Evolutionary conservation across 2,113 vertebrate species (phyloP).

Genomic region (Phalacrocorax carbo): DNA sequence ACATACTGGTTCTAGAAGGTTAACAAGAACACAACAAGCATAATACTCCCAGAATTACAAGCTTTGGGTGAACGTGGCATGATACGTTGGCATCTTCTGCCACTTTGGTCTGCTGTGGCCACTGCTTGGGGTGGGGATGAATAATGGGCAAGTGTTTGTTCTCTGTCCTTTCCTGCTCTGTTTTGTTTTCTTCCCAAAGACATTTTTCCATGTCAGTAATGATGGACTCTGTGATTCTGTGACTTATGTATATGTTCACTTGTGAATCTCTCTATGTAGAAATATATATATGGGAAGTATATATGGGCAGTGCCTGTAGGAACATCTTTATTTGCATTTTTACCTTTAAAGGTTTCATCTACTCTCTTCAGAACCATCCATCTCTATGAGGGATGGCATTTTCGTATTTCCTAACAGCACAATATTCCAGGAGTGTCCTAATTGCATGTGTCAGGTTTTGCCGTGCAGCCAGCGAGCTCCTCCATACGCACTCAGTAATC

Average conservation of each 20-base stretch:
- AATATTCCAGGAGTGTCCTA: background rate
- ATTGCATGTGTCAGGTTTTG: background rate
- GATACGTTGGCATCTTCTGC: background rate
- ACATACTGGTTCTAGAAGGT: background rate
- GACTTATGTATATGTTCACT: fast-evolving
- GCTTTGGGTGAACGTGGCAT: background rate
- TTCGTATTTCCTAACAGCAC: background rate
- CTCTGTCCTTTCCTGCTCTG: background rate
- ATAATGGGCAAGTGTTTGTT: background rate
- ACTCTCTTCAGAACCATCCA: background rate
- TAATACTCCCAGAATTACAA: background rate
- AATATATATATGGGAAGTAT: background rate
- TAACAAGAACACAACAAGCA: background rate
- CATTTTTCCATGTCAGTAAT: background rate
- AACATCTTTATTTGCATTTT: background rate
- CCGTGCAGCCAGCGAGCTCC: background rate
- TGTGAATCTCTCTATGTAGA: background rate
- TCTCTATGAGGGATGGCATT: background rate
- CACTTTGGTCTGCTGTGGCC: background rate
- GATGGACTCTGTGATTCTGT: background rate
- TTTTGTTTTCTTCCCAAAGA: background rate
- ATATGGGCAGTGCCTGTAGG: background rate
- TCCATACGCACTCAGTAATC: background rate
- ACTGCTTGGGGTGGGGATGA: background rate
- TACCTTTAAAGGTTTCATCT: background rate